Evolutionary conservation across 2,113 vertebrate genomes (phyloP), one percentile per base, ranked within the genome.

Genomic region (Tachysurus fulvidraco): DNA sequence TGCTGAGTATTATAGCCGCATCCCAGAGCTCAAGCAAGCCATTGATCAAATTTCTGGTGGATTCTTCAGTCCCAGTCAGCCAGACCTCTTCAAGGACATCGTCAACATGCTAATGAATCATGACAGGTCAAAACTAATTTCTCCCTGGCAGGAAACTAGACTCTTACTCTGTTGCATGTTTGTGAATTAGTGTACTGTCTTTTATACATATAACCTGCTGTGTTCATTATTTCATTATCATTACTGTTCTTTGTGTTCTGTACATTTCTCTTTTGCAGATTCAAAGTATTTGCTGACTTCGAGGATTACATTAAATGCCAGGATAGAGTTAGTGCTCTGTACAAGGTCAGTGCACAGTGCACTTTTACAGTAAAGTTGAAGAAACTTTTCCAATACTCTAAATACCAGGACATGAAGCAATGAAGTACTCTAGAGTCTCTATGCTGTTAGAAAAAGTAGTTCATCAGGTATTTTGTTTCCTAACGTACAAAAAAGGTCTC

Each of bases 251-350:
- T n/a, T 5, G 2, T 21, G 55, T 78, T 78, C 50, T 55, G 14
- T 78, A 28, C 55, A 11, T 36, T 46, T 86, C 4, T 23, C 13
- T 46, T 83, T 83, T 90, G 57, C 91, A 98, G 97, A 89, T 98
- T 96, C 90, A 98, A 98, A 91, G 96, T 97, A 82, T 98, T 98
- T 90, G 97, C 97, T 60, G 97, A 98, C 92, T 98, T 96, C 74
- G 96, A 98, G 90, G 96, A 95, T 23, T 98, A 98, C 74, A 94
- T 98, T 9, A 96, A 96, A 92, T 95, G 96, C 92, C 97, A 98
- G 91, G 97, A 98, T 13, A 94, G 91, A 91, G 97, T 97, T 92
- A 97, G 95, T 13, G 93, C 92, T 62, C 92, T 98, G 60, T 98
- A 97, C 91, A 97, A 96, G 97, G 97, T 98, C 79, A 93, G 93